Base-by-base conservation (phyloP, 2,797 vertebrate species). In the Oophaga sylvatica region DNA sequence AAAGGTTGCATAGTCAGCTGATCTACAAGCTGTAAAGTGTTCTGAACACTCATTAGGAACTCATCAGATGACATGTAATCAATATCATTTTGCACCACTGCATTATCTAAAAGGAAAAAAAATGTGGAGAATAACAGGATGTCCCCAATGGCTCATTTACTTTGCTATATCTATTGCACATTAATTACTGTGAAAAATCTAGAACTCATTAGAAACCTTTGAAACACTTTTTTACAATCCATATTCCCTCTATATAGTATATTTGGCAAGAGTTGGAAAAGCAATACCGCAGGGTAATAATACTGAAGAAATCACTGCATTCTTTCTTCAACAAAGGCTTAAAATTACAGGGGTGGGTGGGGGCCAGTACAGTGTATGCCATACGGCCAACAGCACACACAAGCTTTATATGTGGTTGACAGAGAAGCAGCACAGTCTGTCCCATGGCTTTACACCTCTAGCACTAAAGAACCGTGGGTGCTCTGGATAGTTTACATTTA, bases 1-100 rank as follows among this genome's bases (percentile, higher is more conserved):
- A 79, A 70, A 88, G 73, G 31, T 29, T 83, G 87, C 75, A 59
- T 20, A 41, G 75, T 80, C 81, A 87, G 80, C 86, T 77, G 57
- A 87, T 84, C 67, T 29, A 31, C 48, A 53, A 20, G 15, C 35
- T 80, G 79, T 75, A 80, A 80, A 41, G 81, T 68, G 35, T 78
- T 71, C 10, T 13, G 48, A 68, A 56, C 73, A 22, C 53, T 56
- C 76, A 85, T 85, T 67, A 57, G 62, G 20, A 75, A 87, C 41
- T 41, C 45, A 68, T 68, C 57, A 20, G 60, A n/a, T 56, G 86
- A 63, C 70, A 83, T 57, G 16, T 67, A 83, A 87, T 77, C 80
- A 77, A 83, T 76, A 87, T 19, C 16, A 75, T 67, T 70, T 83
- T 82, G 70, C 86, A 87, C 41, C 31, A 81, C 1, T 41, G 35